phyloP scores from a whole-genome alignment of 1,140 invertebrate species.

The Trinorchestia longiramus region DNA sequence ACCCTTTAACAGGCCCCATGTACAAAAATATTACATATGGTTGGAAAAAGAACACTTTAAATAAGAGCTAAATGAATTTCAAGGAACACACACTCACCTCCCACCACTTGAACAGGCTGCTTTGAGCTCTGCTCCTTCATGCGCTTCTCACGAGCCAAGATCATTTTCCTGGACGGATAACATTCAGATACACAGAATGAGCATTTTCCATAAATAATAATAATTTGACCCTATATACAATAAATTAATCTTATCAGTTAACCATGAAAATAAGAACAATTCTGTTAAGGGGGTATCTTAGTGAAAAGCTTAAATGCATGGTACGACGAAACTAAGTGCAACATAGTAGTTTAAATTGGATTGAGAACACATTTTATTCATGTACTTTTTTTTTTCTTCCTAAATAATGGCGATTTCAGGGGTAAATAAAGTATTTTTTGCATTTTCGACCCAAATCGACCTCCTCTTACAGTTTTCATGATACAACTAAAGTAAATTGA shows the following conservation, averaged over 20 bases:
- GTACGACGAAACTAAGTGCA: no score
- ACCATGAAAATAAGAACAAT: neutral
- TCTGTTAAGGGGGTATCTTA: no score
- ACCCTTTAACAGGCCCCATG: neutral
- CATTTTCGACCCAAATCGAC: no score
- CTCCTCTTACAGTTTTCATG: no score
- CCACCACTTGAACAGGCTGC: neutral
- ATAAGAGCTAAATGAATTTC: neutral
- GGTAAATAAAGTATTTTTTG: no score
- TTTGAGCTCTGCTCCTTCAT: neutral
- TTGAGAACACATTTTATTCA: no score
- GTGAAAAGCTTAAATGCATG: no score
- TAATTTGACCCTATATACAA: neutral
- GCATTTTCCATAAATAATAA: neutral
- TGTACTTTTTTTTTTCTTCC: no score
- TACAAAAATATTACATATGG: neutral
- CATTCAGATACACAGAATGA: neutral
- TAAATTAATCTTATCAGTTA: neutral
- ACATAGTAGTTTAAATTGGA: no score
- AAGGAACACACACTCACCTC: neutral
- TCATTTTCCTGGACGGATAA: neutral
- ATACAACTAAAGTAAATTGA: no score
- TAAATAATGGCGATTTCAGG: no score
- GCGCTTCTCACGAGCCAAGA: conserved; percentile 30
- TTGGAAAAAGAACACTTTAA: neutral